Evolutionary conservation across 2,797 vertebrate genomes (phyloP).

Genomic region (Pipistrellus pipistrellus): DNA sequence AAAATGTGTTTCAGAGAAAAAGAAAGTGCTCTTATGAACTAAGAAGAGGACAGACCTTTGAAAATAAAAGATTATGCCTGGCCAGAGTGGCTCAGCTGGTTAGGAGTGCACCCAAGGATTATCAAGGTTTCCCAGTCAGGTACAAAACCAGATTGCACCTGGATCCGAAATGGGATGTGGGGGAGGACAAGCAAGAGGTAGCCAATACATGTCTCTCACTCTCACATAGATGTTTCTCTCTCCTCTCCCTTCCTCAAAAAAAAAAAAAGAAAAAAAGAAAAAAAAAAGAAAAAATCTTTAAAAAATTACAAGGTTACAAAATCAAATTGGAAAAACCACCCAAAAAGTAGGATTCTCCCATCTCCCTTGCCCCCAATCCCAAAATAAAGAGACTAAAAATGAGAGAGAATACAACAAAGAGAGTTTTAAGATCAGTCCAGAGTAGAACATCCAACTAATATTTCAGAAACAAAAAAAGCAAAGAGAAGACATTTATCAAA

Average conservation of each 20-base stretch:
- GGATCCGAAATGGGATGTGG: neutral
- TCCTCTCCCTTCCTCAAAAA: neutral
- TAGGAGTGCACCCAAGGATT: neutral
- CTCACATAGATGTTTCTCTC: neutral
- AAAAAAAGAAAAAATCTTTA: neutral
- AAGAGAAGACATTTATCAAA: conserved; percentile 22
- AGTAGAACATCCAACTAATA: neutral
- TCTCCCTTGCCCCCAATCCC: no score
- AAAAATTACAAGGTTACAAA: conserved; percentile 10
- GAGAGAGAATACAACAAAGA: conserved; percentile 18
- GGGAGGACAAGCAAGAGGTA: neutral
- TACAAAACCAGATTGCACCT: neutral
- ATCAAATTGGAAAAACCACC: conserved; percentile 1
- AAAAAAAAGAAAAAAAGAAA: neutral
- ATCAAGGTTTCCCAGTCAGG: neutral
- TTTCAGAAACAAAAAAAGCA: conserved; percentile 29
- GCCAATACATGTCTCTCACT: neutral
- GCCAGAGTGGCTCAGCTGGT: neutral
- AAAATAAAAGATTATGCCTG: neutral
- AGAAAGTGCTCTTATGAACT: neutral
- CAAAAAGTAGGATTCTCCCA: neutral
- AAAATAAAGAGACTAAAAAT: neutral
- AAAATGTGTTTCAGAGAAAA: neutral
- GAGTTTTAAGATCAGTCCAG: neutral
- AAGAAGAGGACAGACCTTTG: neutral